A percentile compares a stretch with the other conserved stretches of the same genome.
phyloP scores from a whole-genome alignment of 2,113 vertebrate species.

The Notarius quadriscutis region DNA sequence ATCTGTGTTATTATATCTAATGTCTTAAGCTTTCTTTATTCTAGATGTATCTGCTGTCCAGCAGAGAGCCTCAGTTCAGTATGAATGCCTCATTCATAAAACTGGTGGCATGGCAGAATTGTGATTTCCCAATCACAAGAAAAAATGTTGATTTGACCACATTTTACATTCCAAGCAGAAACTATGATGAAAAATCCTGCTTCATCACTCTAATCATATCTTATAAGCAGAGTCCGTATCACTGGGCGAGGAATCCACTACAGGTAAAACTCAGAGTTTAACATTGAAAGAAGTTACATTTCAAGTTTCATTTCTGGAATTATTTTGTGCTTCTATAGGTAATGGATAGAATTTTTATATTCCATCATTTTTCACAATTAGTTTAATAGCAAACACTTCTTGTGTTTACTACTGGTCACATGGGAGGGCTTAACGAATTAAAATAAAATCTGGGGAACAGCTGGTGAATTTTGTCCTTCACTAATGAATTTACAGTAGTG shows the following conservation, averaged over 20 bases:
- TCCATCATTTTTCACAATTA: neutral
- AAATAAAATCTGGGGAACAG: neutral
- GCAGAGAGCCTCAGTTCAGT: slow-evolving; percentile 50
- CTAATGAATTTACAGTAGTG: neutral
- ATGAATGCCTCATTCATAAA: slow-evolving; percentile 57
- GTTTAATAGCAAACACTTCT: neutral
- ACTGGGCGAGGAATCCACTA: slow-evolving; percentile 30
- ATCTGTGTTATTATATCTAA: neutral
- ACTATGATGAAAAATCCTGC: slow-evolving; percentile 52
- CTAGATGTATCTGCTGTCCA: slow-evolving; percentile 65
- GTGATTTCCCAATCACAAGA: neutral
- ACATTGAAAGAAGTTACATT: neutral
- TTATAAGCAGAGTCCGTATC: slow-evolving; percentile 65
- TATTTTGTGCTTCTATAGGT: neutral
- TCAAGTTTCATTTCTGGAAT: neutral
- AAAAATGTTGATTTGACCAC: slow-evolving; percentile 53
- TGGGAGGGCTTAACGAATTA: neutral
- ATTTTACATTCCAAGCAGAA: slow-evolving; percentile 60
- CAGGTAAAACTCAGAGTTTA: slow-evolving; percentile 62
- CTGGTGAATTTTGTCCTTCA: neutral
- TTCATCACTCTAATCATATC: slow-evolving; percentile 65
- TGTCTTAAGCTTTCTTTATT: slow-evolving; percentile 30
- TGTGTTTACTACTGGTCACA: neutral
- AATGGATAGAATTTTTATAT: neutral
- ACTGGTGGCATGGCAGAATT: slow-evolving; percentile 48